phyloP scores from a whole-genome alignment of 2,113 vertebrate species.

The Lontra canadensis region DNA sequence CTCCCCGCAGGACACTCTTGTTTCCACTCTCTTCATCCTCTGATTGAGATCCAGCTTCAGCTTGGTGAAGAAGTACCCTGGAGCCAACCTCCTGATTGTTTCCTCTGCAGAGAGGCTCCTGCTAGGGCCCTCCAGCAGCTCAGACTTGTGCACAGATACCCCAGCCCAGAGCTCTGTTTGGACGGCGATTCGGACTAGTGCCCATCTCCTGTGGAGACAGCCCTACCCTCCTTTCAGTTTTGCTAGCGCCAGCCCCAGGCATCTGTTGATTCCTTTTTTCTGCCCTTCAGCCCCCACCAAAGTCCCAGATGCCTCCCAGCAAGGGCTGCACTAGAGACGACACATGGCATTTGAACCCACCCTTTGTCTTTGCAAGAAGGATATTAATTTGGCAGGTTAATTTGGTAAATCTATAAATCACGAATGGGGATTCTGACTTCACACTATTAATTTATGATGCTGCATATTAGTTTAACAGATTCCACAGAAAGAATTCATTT shows the following conservation, averaged over 20 bases:
- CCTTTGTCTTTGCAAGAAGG: neutral
- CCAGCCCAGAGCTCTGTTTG: neutral
- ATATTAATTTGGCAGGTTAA: neutral
- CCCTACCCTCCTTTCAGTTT: neutral
- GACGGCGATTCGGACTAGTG: neutral
- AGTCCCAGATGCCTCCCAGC: neutral
- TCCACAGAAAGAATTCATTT: conserved; percentile 19
- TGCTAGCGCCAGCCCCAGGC: neutral
- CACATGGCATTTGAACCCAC: neutral
- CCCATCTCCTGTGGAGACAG: neutral
- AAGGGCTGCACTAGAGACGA: neutral
- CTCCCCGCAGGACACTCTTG: neutral
- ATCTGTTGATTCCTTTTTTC: neutral
- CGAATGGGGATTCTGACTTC: neutral
- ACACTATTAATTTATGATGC: neutral
- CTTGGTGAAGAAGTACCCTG: neutral
- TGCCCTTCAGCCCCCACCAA: neutral
- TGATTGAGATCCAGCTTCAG: neutral
- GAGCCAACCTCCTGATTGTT: neutral
- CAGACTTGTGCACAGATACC: neutral
- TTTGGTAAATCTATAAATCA: neutral
- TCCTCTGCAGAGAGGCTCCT: neutral
- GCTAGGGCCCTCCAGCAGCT: neutral
- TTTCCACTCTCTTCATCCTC: neutral
- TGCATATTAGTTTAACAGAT: neutral